Percentiles rank a stretch among this genome's conserved stretches.
phyloP scores from a whole-genome alignment of 92 coral and sea anemone species.

The Metridium senile region DNA sequence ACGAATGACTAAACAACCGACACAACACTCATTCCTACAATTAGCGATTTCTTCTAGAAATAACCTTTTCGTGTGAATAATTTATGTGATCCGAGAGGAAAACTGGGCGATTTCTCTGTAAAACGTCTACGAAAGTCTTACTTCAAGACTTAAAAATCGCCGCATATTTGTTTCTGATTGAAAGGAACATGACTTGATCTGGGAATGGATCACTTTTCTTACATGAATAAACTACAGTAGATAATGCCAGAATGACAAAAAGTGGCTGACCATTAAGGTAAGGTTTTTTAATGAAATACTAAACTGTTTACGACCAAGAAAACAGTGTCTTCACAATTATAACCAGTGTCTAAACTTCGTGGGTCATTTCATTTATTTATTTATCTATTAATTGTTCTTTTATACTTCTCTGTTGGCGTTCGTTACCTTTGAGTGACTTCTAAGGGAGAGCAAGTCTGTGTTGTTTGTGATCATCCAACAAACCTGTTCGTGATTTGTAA shows the following conservation, averaged over 20 bases:
- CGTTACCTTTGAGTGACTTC: not conserved
- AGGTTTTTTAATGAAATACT: not conserved
- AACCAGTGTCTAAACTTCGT: not conserved
- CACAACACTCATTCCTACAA: constrained; percentile 6
- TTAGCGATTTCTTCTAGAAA: constrained; percentile 15
- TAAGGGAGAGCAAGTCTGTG: constrained; percentile 7
- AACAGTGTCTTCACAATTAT: not conserved
- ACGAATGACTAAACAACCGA: constrained; percentile 25
- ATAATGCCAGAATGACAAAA: not conserved
- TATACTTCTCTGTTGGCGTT: not conserved
- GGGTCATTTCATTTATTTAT: not conserved
- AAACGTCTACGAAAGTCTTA: not conserved
- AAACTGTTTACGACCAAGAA: not conserved
- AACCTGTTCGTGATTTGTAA: constrained; percentile 28
- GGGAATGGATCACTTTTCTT: not conserved
- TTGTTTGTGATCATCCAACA: constrained; percentile 20
- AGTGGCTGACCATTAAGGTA: constrained; percentile 10
- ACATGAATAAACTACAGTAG: not conserved
- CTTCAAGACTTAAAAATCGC: not conserved
- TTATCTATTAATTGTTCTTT: not conserved
- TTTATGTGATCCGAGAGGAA: constrained; percentile 8
- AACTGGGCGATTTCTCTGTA: not conserved
- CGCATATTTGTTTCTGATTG: not conserved
- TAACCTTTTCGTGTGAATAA: constrained; percentile 8
- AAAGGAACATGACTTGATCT: not conserved